A percentile compares a stretch with the other conserved stretches of the same genome.
phyloP scores from a whole-genome alignment of 2,797 vertebrate genomes.

The Lophotriccus pileatus region DNA sequence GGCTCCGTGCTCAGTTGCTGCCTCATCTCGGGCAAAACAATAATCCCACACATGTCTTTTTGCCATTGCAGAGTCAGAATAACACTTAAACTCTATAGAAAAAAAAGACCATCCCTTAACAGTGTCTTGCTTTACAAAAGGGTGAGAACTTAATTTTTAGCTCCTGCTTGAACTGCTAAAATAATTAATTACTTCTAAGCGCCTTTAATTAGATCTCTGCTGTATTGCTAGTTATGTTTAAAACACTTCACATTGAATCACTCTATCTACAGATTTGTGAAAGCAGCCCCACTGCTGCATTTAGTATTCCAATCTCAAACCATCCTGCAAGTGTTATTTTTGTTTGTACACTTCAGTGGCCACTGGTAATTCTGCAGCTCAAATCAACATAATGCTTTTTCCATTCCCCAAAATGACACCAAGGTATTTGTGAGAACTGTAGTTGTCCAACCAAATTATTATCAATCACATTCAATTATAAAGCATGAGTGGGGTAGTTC shows the following conservation, averaged over 20 bases:
- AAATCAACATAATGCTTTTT: background rate
- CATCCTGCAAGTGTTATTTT: background rate
- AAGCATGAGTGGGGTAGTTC: background rate
- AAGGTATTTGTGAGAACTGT: conserved; percentile 1
- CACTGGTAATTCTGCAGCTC: conserved; percentile 8
- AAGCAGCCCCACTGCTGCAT: background rate
- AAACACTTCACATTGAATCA: background rate
- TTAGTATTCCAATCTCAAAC: background rate
- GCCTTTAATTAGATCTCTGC: conserved; percentile 16
- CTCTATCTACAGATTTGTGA: background rate
- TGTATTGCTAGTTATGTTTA: background rate
- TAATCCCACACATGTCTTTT: background rate
- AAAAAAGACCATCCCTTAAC: background rate
- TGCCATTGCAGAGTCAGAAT: background rate
- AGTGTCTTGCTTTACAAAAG: background rate
- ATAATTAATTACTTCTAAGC: background rate
- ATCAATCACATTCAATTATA: conserved; percentile 7
- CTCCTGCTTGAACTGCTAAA: background rate
- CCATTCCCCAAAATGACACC: conserved; percentile 4
- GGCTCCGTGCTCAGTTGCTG: background rate
- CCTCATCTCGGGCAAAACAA: background rate
- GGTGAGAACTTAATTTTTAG: background rate
- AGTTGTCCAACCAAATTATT: conserved; percentile 17
- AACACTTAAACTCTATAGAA: background rate
- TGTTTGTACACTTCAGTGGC: background rate